A percentile compares a stretch with the other conserved stretches of the same genome.
Conservation (phyloP, 2,888 invertebrate genomes). For the Megamerina dolium region DNA sequence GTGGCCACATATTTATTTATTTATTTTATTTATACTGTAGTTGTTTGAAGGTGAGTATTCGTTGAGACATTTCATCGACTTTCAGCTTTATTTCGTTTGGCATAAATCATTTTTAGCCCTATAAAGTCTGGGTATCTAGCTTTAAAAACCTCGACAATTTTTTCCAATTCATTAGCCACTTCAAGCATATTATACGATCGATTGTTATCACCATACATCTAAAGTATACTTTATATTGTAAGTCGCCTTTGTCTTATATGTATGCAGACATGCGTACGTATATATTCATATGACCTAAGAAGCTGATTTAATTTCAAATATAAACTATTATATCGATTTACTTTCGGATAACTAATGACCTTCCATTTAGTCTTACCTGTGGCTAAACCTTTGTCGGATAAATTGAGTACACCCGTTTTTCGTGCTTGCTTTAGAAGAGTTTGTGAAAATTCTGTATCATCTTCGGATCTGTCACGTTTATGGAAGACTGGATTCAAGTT, state of each 20-base stretch:
- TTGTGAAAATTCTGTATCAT: conserved; percentile 62
- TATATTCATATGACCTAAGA: too few relatives aligned
- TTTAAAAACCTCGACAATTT: conserved; percentile 53
- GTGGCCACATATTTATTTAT: too few relatives aligned
- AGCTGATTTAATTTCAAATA: too few relatives aligned
- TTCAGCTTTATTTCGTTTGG: conserved; percentile 44
- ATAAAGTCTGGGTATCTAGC: conserved; percentile 54
- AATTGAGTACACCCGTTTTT: conserved; percentile 72
- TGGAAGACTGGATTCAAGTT: conserved; percentile 60
- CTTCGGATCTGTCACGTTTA: conserved; percentile 65
- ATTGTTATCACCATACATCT: conserved; percentile 56
- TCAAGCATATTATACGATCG: conserved; percentile 50
- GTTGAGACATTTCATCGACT: conserved; percentile 39
- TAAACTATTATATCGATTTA: too few relatives aligned
- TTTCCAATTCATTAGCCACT: conserved; percentile 51
- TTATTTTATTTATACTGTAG: too few relatives aligned
- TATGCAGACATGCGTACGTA: too few relatives aligned
- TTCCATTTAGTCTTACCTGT: conserved; percentile 54
- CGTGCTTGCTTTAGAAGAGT: conserved; percentile 73
- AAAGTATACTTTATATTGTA: too few relatives aligned
- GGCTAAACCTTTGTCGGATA: conserved; percentile 67
- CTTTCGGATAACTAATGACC: too few relatives aligned
- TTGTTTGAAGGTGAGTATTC: conserved; percentile 39
- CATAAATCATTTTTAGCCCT: conserved; percentile 58
- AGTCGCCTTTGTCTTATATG: too few relatives aligned